Percentiles rank a stretch among this genome's conserved stretches.
Conservation (phyloP, 2,888 invertebrate species). For the Scaptomyza polygonia region DNA sequence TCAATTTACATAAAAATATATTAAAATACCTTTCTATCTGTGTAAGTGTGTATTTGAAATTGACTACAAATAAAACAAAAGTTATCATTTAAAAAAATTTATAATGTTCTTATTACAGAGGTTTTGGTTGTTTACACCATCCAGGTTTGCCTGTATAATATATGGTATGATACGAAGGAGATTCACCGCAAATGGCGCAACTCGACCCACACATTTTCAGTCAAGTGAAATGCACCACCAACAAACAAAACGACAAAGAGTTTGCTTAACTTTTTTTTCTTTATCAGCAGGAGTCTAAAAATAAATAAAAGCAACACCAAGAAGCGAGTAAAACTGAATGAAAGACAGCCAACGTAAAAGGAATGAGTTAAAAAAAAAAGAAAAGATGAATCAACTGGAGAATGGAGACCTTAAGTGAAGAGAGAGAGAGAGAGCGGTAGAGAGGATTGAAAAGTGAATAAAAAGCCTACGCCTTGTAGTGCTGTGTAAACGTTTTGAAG, state of each 20-base stretch:
- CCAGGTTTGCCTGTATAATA: too few relatives aligned
- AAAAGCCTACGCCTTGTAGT: slow-evolving; percentile 44
- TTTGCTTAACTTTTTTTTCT: slow-evolving; percentile 29
- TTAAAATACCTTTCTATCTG: too few relatives aligned
- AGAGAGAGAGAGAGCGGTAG: slow-evolving; percentile 9
- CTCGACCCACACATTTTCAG: slow-evolving; percentile 17
- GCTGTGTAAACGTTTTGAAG: slow-evolving; percentile 43
- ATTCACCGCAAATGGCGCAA: slow-evolving; percentile 7
- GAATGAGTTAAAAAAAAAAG: slow-evolving; percentile 19
- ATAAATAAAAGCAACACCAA: slow-evolving; percentile 26
- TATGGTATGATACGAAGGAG: slow-evolving; percentile 7
- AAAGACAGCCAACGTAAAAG: slow-evolving; percentile 41
- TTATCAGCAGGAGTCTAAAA: slow-evolving; percentile 51
- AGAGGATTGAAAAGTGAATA: slow-evolving; percentile 4
- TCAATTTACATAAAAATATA: too few relatives aligned
- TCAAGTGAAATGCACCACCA: slow-evolving; percentile 23
- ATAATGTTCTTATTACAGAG: too few relatives aligned
- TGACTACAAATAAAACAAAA: too few relatives aligned
- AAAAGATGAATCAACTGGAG: slow-evolving; percentile 4
- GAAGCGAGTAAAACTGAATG: slow-evolving; percentile 46
- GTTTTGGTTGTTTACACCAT: too few relatives aligned
- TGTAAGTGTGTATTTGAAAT: too few relatives aligned
- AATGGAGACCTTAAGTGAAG: too few relatives aligned
- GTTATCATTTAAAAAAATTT: too few relatives aligned
- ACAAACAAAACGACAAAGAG: slow-evolving; percentile 29